Conservation (phyloP, 1,140 invertebrate species). For the Pollicipes pollicipes region DNA sequence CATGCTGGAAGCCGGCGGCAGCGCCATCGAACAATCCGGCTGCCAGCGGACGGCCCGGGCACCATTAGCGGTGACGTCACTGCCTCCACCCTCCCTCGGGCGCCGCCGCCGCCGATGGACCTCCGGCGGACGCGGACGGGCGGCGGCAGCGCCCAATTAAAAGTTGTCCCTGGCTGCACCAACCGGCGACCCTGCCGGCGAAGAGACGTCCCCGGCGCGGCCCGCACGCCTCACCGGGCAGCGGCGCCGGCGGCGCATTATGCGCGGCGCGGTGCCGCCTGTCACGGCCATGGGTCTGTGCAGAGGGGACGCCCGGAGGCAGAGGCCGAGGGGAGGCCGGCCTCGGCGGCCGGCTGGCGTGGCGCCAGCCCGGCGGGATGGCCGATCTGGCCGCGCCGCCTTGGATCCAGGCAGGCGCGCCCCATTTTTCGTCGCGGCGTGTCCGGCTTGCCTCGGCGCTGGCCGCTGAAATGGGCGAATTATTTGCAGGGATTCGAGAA, state of each 20-base stretch:
- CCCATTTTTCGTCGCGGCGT: neutral
- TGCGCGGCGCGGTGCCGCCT: no score
- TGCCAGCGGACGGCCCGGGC: neutral
- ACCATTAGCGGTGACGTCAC: neutral
- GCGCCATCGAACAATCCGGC: neutral
- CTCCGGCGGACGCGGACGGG: neutral
- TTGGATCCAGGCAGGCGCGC: no score
- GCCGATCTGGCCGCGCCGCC: neutral
- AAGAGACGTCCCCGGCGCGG: no score
- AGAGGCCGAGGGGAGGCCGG: neutral
- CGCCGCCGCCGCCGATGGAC: no score
- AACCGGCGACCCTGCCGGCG: no score
- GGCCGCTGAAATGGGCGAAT: neutral
- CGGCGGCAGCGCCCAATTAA: neutral
- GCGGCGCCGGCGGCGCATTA: no score
- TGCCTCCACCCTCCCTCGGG: neutral
- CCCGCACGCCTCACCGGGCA: no score
- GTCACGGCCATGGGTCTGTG: no score
- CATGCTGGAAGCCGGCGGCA: neutral
- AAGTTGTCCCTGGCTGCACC: no score
- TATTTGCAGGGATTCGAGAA: slow-evolving; percentile 1
- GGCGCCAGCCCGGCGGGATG: neutral
- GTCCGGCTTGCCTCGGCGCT: neutral
- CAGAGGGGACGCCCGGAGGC: no score
- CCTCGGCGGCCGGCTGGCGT: neutral